A percentile compares a stretch with the other conserved stretches of the same genome.
Evolutionary conservation across 2,888 invertebrate species (phyloP).

Genomic region (Phortica okadai): DNA sequence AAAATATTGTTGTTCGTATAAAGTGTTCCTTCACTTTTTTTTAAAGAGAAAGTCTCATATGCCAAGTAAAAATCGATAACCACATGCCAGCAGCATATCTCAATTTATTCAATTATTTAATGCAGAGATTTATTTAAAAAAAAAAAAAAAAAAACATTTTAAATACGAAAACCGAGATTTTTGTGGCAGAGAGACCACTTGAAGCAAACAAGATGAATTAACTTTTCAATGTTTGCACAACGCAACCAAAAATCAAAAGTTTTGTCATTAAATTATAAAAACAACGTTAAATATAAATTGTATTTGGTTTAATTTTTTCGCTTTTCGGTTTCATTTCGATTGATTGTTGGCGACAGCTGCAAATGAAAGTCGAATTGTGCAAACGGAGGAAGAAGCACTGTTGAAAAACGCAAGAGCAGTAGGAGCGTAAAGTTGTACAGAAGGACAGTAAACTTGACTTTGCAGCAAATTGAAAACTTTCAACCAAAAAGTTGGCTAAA

Average conservation of each 20-base stretch:
- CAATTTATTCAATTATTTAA: too few relatives aligned
- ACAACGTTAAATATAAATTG: background rate
- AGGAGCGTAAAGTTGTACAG: background rate
- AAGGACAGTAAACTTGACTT: constrained; percentile 40
- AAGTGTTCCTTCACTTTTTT: too few relatives aligned
- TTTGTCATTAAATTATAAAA: background rate
- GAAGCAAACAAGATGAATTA: background rate
- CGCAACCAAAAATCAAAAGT: background rate
- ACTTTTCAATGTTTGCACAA: background rate
- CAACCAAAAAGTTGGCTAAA: constrained; percentile 48
- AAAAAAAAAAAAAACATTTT: background rate
- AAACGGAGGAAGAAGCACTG: constrained; percentile 32
- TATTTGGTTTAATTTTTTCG: background rate
- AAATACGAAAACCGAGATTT: background rate
- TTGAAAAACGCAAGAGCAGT: too few relatives aligned
- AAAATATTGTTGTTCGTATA: too few relatives aligned
- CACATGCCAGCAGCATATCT: too few relatives aligned
- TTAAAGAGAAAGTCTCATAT: too few relatives aligned
- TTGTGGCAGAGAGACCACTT: background rate
- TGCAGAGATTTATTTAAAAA: too few relatives aligned
- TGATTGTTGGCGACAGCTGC: constrained; percentile 68
- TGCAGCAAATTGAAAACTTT: constrained; percentile 68
- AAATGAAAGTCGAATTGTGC: constrained; percentile 36
- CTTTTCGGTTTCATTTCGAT: constrained; percentile 56
- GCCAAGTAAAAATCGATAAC: too few relatives aligned